phyloP scores from a whole-genome alignment of 2,113 vertebrate species.

The Corydoras maculifer region DNA sequence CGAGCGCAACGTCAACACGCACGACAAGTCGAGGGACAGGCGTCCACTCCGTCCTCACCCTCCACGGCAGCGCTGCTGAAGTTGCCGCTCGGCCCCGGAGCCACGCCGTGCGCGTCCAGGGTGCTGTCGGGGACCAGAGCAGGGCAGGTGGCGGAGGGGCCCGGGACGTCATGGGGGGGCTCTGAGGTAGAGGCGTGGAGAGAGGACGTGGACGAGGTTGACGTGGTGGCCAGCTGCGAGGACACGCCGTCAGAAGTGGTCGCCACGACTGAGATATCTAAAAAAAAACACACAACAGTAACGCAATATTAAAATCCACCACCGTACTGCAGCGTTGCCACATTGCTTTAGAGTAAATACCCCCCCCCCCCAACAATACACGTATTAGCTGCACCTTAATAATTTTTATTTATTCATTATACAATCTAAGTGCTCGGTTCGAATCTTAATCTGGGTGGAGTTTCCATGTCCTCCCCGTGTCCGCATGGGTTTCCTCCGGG shows the following conservation, averaged over 20 bases:
- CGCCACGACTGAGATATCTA: conserved; percentile 89
- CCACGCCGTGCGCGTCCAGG: conserved; percentile 54
- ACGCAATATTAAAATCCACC: too few relatives aligned
- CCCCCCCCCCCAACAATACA: too few relatives aligned
- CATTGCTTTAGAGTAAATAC: too few relatives aligned
- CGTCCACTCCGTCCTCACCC: conserved; percentile 59
- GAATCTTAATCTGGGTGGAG: too few relatives aligned
- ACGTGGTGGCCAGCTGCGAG: conserved; percentile 74
- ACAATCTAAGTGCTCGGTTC: too few relatives aligned
- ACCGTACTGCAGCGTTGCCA: too few relatives aligned
- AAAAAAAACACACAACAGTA: conserved; percentile 2
- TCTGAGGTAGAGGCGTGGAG: conserved; percentile 86
- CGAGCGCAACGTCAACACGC: not conserved
- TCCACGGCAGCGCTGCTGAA: conserved; percentile 66
- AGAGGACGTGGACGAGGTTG: conserved; percentile 67
- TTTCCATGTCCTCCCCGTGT: too few relatives aligned
- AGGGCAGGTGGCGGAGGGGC: conserved; percentile 72
- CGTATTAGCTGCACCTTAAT: too few relatives aligned
- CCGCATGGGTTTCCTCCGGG: too few relatives aligned
- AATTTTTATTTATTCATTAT: too few relatives aligned
- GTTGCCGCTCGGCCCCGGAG: conserved; percentile 65
- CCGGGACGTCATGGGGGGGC: conserved; percentile 75
- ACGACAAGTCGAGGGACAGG: conserved; percentile 19
- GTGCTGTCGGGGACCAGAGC: conserved; percentile 71
- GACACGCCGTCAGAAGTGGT: conserved; percentile 79